Base-by-base conservation (phyloP, 2,888 invertebrate species). In the Andrena fulva region DNA sequence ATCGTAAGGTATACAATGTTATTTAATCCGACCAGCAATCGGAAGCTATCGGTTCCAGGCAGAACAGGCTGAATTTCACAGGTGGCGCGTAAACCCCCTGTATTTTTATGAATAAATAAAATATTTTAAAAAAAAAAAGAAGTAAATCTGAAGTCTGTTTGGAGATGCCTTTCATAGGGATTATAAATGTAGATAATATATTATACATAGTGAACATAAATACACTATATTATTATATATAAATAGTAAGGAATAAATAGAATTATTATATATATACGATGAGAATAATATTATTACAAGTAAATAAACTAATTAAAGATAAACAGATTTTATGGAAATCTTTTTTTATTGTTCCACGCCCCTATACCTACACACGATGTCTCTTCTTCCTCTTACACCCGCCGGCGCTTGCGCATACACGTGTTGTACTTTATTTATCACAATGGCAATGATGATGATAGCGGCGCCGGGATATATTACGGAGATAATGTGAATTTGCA, bases 151-250 rank as follows among this genome's bases (percentile, higher is more conserved):
- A 94, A 94, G 93, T 93, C 93, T 93, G 93, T 93, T 93, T 93
- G 93, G 93, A 93, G 93, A 94, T 94, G 93, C 93, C 93, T 93
- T 94, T 93, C 90, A 93, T 93, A 93, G 93, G 93, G 93, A 93
- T 93, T 93, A 93, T 93, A 93, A 93, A 93, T 93, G 93, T 93
- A 93, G 93, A 93, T 93, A 93, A 93, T 93, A 93, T 93, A 93
- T 93, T 93, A 93, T 93, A 93, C 93, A 93, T 93, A 92, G 90
- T 93, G 92, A 93, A 93, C 91, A 93, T 93, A 93, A 93, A 93
- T 93, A 93, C 91, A 92, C 91, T 93, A 93, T 93, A 93, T 93
- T 92, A 92, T 88, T 91, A 91, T 90, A 87, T 89, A 91, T 91
- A 91, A 91, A 91, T 91, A 91, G 90, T 90, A 91, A 91, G 90